These are phyloP conservation scores for Doryteuthis pealeii DNA, from an alignment of 1,140 invertebrate genomes.

Conservation along the genomic window DNA sequence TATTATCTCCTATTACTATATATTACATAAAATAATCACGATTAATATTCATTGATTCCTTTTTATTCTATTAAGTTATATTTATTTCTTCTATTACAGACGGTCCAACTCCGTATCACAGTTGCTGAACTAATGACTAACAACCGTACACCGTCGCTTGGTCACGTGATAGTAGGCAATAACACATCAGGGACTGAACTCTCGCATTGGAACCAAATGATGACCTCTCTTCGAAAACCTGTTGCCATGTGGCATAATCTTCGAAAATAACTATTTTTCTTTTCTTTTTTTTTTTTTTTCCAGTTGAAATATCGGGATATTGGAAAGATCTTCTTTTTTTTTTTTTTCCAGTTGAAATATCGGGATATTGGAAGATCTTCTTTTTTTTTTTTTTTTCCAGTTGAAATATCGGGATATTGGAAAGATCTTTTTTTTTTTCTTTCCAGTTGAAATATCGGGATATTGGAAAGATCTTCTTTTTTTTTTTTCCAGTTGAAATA, in stretches of 20 bases:
- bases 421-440: not conserved
- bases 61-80: not conserved
- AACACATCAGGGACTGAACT: conserved; percentile 78
- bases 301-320: not conserved
- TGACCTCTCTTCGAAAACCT: conserved; percentile 82
- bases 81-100: conserved; percentile 34
- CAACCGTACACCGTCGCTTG: conserved; percentile 81
- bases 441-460: not conserved
- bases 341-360: not conserved
- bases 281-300: not conserved
- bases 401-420: not conserved
- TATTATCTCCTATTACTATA: too few relatives aligned
- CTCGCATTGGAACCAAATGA: conserved; percentile 88
- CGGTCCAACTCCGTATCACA: conserved; percentile 67
- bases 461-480: not conserved
- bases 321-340: not conserved
- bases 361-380: not conserved
- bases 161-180: conserved; percentile 80
- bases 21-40: too few relatives aligned
- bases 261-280: conserved; percentile 38
- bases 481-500: not conserved
- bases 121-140: conserved; percentile 88
- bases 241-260: conserved; percentile 85
- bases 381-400: not conserved
- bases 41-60: too few relatives aligned